Evolutionary conservation across 2,797 vertebrate species (phyloP).

Genomic region (Microctenopoma lineatum): DNA sequence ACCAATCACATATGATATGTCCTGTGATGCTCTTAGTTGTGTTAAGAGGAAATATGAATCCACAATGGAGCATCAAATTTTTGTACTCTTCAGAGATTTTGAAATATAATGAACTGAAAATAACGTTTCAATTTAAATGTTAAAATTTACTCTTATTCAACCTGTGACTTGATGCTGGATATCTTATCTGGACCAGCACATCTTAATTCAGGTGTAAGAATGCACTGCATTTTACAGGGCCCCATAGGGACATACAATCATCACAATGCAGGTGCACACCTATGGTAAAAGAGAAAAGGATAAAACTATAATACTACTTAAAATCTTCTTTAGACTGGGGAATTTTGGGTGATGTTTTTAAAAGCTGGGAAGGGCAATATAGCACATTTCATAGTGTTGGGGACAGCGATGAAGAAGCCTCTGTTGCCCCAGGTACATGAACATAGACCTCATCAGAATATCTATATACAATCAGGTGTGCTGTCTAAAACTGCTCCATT

Average conservation of each 20-base stretch:
- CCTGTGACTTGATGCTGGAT: not conserved
- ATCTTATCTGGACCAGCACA: not conserved
- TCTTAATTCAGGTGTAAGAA: not conserved
- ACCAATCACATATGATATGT: constrained; percentile 44
- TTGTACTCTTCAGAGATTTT: not conserved
- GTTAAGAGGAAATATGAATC: constrained; percentile 42
- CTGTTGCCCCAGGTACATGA: too few relatives aligned
- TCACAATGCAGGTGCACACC: too few relatives aligned
- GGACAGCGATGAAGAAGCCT: too few relatives aligned
- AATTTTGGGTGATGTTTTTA: too few relatives aligned
- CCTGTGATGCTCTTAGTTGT: constrained; percentile 47
- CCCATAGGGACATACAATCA: too few relatives aligned
- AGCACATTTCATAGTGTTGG: not conserved
- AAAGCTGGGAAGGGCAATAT: not conserved
- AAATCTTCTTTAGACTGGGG: too few relatives aligned
- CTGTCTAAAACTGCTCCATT: too few relatives aligned
- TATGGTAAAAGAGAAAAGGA: not conserved
- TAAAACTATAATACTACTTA: not conserved
- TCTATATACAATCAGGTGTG: too few relatives aligned
- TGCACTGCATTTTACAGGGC: too few relatives aligned
- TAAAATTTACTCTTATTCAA: not conserved
- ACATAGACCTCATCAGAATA: too few relatives aligned
- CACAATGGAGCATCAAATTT: not conserved
- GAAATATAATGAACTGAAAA: constrained; percentile 5
- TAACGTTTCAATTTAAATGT: not conserved